Evolutionary conservation across 2,888 invertebrate species (phyloP).

Genomic region (Leptodirus hochenwartii): DNA sequence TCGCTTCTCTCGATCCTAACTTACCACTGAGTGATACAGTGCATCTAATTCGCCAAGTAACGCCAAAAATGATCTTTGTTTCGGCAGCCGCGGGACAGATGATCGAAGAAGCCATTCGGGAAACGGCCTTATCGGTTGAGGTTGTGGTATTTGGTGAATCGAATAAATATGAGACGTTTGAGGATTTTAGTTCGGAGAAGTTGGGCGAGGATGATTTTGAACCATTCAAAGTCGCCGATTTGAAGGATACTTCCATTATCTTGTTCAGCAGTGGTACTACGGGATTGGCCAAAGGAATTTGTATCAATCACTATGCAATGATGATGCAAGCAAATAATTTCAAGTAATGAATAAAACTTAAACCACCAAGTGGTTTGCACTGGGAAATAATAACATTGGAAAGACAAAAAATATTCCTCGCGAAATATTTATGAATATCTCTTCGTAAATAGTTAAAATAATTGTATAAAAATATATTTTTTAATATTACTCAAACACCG

Average conservation of each 20-base stretch:
- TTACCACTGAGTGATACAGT: conserved; percentile 14
- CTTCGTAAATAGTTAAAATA: too few species aligned
- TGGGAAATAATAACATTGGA: too few species aligned
- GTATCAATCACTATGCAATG: conserved; percentile 13
- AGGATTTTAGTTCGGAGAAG: conserved; percentile 8
- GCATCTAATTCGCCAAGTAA: conserved; percentile 14
- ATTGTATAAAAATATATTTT: too few species aligned
- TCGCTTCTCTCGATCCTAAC: conserved; percentile 17
- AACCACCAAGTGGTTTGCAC: too few species aligned
- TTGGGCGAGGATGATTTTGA: conserved; percentile 11
- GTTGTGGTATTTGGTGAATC: conserved; percentile 11
- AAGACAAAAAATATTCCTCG: too few species aligned
- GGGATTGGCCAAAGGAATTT: conserved; percentile 16
- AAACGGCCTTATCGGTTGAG: conserved; percentile 3
- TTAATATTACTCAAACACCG: too few species aligned
- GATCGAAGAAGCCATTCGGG: conserved; percentile 1
- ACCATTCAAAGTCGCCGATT: conserved; percentile 9
- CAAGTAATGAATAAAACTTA: conserved; percentile 17
- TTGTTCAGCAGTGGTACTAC: conserved; percentile 17
- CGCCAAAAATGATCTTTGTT: conserved; percentile 11
- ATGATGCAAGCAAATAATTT: conserved; percentile 9
- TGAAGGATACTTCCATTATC: conserved; percentile 13
- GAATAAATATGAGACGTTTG: conserved; percentile 7
- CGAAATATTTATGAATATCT: conserved; percentile 17
- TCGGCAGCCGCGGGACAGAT: conserved; percentile 5